Percentiles rank a stretch among this genome's conserved stretches.
phyloP scores from a whole-genome alignment of 2,888 invertebrate genomes.

The Tubulanus polymorphus region DNA sequence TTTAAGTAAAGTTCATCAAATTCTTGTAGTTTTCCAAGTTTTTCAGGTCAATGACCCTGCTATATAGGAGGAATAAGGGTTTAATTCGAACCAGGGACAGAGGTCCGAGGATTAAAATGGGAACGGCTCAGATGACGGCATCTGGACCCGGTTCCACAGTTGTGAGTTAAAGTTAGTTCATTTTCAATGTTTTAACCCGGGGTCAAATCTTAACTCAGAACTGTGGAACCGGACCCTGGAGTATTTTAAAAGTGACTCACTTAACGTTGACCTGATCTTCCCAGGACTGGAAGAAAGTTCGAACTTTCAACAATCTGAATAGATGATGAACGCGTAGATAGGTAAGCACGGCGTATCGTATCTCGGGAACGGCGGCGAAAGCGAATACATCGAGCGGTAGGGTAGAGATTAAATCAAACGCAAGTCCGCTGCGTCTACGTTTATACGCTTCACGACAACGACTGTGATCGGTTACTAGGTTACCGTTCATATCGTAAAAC shows the following conservation, averaged over 20 bases:
- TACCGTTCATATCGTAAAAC: constrained; percentile 14
- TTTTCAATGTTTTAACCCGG: too few relatives aligned
- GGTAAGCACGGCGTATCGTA: not conserved
- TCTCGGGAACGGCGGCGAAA: not conserved
- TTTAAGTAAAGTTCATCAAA: too few relatives aligned
- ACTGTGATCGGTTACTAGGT: constrained; percentile 21
- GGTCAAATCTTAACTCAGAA: too few relatives aligned
- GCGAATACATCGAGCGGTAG: constrained; percentile 21
- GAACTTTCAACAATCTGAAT: not conserved
- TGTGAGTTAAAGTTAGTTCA: too few relatives aligned
- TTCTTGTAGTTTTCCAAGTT: too few relatives aligned
- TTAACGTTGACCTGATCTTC: not conserved
- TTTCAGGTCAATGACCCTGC: too few relatives aligned
- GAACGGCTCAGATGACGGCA: too few relatives aligned
- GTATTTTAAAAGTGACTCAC: not conserved
- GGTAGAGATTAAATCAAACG: constrained; percentile 16
- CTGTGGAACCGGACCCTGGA: too few relatives aligned
- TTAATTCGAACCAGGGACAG: too few relatives aligned
- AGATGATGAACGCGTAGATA: constrained; percentile 1
- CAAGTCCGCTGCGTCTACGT: constrained; percentile 13
- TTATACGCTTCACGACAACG: constrained; percentile 17
- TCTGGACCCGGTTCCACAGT: too few relatives aligned
- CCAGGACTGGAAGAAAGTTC: not conserved
- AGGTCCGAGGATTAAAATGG: too few relatives aligned
- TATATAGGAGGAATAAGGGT: too few relatives aligned